These are phyloP conservation scores for Anthophora plumipes DNA, from an alignment of 2,888 invertebrate species.

Conservation along the genomic window DNA sequence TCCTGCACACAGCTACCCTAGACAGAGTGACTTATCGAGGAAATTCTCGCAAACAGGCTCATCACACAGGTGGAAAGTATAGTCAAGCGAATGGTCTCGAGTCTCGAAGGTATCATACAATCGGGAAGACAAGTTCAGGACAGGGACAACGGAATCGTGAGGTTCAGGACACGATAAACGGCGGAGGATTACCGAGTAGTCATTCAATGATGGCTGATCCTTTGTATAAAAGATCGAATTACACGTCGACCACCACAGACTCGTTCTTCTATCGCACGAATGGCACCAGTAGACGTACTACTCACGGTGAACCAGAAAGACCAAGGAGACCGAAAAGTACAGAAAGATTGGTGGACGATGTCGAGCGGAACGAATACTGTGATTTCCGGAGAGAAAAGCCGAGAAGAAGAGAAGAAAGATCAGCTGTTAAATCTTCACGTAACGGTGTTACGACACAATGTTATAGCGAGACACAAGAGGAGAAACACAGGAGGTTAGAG, in stretches of 20 bases:
- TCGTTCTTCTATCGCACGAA: constrained; percentile 77
- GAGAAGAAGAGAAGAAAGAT: constrained; percentile 50
- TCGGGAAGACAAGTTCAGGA: constrained; percentile 70
- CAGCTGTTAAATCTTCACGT: constrained; percentile 55
- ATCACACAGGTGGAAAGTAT: constrained; percentile 75
- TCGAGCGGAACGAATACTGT: constrained; percentile 71
- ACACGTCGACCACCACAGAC: constrained; percentile 67
- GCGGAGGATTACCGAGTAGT: constrained; percentile 65
- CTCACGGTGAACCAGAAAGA: constrained; percentile 65
- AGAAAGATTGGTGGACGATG: constrained; percentile 78
- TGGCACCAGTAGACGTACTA: constrained; percentile 70
- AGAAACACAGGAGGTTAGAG: constrained; percentile 59
- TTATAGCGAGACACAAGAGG: constrained; percentile 46
- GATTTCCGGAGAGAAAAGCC: constrained; percentile 67
- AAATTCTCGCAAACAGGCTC: constrained; percentile 74
- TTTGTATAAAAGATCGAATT: constrained; percentile 70
- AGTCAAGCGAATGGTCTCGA: constrained; percentile 76
- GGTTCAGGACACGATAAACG: constrained; percentile 70
- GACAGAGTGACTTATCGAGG: constrained; percentile 80
- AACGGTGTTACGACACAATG: constrained; percentile 53
- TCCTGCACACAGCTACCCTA: constrained; percentile 79
- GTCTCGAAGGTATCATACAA: constrained; percentile 78
- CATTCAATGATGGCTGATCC: constrained; percentile 71
- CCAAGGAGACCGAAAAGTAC: constrained; percentile 80
- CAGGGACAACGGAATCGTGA: constrained; percentile 63